Conservation (phyloP, 2,888 invertebrate species). For the Acheta domesticus region DNA sequence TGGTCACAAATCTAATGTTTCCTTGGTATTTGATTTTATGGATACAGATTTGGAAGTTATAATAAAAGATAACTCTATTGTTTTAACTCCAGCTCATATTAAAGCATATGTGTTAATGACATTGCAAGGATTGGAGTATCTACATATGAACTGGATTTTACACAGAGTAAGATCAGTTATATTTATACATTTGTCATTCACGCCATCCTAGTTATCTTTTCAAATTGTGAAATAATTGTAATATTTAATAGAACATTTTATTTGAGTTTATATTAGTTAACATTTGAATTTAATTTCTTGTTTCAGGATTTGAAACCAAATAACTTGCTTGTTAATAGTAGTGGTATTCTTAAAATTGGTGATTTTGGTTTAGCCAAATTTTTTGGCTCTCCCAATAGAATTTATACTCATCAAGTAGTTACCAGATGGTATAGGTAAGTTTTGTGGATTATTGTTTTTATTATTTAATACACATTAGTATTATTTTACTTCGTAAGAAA, state of each 20-base stretch:
- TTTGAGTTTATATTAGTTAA: not conserved
- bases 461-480: too few relatives aligned
- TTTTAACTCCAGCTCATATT: constrained; percentile 86
- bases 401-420: constrained; percentile 97
- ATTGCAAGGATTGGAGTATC: constrained; percentile 87
- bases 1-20: constrained; percentile 97
- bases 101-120: constrained; percentile 96
- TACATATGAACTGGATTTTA: constrained; percentile 93
- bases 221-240: not conserved
- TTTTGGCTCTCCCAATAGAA: constrained; percentile 92
- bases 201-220: not conserved
- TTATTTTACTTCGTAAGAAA: too few relatives aligned
- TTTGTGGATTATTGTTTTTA: not conserved
- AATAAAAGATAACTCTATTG: constrained; percentile 82
- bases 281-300: constrained; percentile 4
- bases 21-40: constrained; percentile 99
- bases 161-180: constrained; percentile 62
- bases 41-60: constrained; percentile 97
- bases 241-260: not conserved
- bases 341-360: constrained; percentile 92
- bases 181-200: not conserved
- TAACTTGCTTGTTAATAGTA: constrained; percentile 89
- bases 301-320: constrained; percentile 91
- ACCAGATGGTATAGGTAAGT: constrained; percentile 84
- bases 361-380: constrained; percentile 98